phyloP scores from a whole-genome alignment of 2,113 vertebrate genomes.

The Psilopogon haemacephalus region DNA sequence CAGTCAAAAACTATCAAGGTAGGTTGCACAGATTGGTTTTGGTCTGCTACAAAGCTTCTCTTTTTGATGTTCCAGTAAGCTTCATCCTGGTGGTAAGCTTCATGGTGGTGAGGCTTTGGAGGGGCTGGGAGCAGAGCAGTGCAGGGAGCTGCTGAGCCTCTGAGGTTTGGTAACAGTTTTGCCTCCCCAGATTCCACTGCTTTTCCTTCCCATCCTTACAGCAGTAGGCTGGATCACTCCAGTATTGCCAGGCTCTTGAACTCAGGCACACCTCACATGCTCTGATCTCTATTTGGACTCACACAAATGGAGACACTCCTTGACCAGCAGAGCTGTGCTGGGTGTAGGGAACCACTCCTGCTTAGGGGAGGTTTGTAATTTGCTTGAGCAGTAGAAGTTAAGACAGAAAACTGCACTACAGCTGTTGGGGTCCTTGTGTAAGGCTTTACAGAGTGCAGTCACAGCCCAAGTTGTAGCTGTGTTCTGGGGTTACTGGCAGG shows the following conservation, averaged over 20 bases:
- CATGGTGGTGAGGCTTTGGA: neutral
- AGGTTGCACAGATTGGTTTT: slow-evolving; percentile 44
- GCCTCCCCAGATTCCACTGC: neutral
- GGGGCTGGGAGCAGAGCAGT: neutral
- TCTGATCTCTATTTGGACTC: neutral
- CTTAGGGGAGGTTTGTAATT: neutral
- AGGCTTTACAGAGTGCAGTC: neutral
- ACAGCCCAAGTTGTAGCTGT: neutral
- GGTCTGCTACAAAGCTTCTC: neutral
- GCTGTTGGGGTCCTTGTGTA: neutral
- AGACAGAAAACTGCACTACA: neutral
- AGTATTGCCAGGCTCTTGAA: neutral
- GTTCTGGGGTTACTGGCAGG: neutral
- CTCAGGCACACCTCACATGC: accelerated
- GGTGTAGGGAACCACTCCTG: neutral
- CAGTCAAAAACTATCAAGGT: slow-evolving; percentile 99
- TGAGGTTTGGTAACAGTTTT: neutral
- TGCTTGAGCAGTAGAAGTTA: neutral
- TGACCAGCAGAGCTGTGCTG: neutral
- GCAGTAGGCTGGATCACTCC: neutral
- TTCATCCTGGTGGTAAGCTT: neutral
- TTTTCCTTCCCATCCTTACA: neutral
- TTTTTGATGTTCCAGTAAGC: neutral
- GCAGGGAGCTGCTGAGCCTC: neutral
- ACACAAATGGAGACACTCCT: neutral